A percentile compares a stretch with the other conserved stretches of the same genome.
These are phyloP conservation scores for Trichacis sp. DNA, from an alignment of 2,888 invertebrate genomes.

Conservation along the genomic window DNA sequence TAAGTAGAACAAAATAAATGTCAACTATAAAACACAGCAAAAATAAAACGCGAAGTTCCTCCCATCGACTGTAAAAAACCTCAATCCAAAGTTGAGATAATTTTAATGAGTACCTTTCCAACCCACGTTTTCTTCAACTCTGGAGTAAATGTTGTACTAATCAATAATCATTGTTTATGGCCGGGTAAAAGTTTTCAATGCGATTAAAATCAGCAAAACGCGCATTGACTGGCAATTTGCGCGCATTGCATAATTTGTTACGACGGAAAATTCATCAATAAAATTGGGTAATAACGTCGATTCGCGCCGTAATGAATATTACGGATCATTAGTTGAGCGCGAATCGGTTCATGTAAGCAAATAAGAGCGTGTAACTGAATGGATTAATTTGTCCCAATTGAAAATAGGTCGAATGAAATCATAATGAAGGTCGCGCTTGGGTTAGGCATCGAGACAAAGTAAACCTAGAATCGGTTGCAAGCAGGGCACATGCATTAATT, in stretches of 20 bases:
- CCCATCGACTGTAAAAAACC: too few relatives aligned
- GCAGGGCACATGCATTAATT: slow-evolving; percentile 35
- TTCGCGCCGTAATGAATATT: slow-evolving; percentile 29
- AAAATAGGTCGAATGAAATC: slow-evolving; percentile 44
- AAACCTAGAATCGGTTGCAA: slow-evolving; percentile 35
- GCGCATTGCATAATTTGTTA: neutral
- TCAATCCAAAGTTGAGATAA: too few relatives aligned
- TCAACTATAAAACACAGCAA: too few relatives aligned
- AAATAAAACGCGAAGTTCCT: too few relatives aligned
- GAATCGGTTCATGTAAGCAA: slow-evolving; percentile 37
- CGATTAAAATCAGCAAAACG: neutral
- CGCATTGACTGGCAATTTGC: neutral
- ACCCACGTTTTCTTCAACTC: too few relatives aligned
- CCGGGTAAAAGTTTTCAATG: neutral
- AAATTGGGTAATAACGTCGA: slow-evolving; percentile 22
- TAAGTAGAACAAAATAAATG: too few relatives aligned
- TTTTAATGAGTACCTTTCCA: too few relatives aligned
- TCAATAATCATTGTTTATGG: neutral
- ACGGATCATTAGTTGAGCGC: slow-evolving; percentile 36
- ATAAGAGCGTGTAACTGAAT: slow-evolving; percentile 34
- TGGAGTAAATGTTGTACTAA: too few relatives aligned
- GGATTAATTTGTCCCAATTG: slow-evolving; percentile 36
- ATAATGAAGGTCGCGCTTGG: slow-evolving; percentile 45
- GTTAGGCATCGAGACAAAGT: slow-evolving; percentile 41
- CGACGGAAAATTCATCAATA: neutral